A percentile compares a stretch with the other conserved stretches of the same genome.
These are phyloP conservation scores for Rattus rattus DNA, from an alignment of 2,113 vertebrate genomes.

Conservation along the genomic window DNA sequence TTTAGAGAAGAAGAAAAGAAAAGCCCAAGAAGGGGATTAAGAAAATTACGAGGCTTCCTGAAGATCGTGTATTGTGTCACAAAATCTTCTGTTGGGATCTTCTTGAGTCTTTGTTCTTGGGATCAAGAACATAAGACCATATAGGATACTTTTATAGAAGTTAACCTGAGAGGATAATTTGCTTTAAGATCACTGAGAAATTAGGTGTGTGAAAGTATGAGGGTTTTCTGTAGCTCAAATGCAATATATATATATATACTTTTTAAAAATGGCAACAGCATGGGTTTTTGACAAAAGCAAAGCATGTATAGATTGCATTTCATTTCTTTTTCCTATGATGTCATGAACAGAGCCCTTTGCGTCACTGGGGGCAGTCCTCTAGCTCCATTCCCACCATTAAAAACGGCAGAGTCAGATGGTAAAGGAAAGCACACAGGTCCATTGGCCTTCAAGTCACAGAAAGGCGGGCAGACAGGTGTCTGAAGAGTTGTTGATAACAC, in stretches of 20 bases:
- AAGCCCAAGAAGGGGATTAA: neutral
- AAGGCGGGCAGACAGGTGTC: neutral
- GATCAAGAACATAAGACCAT: neutral
- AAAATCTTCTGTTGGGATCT: neutral
- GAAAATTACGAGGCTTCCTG: neutral
- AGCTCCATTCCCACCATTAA: neutral
- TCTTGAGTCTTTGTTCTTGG: neutral
- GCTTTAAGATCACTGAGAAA: neutral
- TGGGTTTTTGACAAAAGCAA: neutral
- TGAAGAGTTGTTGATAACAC: slow-evolving; percentile 48
- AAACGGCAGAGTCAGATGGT: neutral
- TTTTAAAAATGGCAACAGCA: neutral
- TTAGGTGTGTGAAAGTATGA: neutral
- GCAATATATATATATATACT: neutral
- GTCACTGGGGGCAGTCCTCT: neutral
- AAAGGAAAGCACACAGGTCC: neutral
- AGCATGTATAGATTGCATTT: neutral
- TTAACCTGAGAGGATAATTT: neutral
- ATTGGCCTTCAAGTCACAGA: neutral
- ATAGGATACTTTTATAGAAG: neutral
- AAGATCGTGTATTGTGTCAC: neutral
- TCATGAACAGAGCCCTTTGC: neutral
- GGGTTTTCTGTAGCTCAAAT: neutral
- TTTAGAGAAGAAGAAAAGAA: neutral
- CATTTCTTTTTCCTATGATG: neutral